These are phyloP conservation scores for Scaptodrosophila lebanonensis DNA, from an alignment of 1,140 invertebrate species.

Conservation along the genomic window DNA sequence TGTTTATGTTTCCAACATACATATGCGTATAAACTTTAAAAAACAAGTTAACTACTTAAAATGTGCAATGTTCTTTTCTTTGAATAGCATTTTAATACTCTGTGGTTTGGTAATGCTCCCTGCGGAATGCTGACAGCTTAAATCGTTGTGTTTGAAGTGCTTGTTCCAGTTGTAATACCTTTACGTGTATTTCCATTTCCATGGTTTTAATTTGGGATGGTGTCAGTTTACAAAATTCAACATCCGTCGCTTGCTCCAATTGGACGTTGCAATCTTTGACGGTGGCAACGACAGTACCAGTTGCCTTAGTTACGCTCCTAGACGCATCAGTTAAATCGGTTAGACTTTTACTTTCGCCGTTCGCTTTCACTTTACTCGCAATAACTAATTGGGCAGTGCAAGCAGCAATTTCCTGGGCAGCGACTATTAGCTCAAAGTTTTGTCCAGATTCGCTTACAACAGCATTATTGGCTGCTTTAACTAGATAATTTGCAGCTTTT, in stretches of 20 bases:
- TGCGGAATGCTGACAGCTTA: slow-evolving; percentile 88
- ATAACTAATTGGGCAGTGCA: slow-evolving; percentile 98
- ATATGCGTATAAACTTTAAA: too few relatives aligned
- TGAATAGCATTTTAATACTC: slow-evolving; percentile 75
- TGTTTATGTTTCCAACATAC: too few relatives aligned
- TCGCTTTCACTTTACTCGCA: slow-evolving; percentile 94
- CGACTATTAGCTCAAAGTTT: slow-evolving; percentile 88
- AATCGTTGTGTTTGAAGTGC: slow-evolving; percentile 92
- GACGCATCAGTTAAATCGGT: slow-evolving; percentile 89
- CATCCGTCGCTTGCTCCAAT: slow-evolving; percentile 92
- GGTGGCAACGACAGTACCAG: slow-evolving; percentile 94
- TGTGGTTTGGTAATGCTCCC: slow-evolving; percentile 88
- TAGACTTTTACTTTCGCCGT: slow-evolving; percentile 88
- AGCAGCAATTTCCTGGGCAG: slow-evolving; percentile 97
- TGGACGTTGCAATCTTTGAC: slow-evolving; percentile 92
- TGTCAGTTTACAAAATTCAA: slow-evolving; percentile 92
- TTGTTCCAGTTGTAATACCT: slow-evolving; percentile 94
- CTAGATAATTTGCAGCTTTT: slow-evolving; percentile 93
- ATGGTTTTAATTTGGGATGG: slow-evolving; percentile 95
- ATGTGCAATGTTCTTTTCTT: too few relatives aligned
- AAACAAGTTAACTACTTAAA: too few relatives aligned
- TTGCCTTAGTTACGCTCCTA: slow-evolving; percentile 91
- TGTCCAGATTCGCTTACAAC: slow-evolving; percentile 90
- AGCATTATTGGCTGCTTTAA: slow-evolving; percentile 95
- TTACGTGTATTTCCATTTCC: slow-evolving; percentile 97